phyloP scores from a whole-genome alignment of 1,140 invertebrate genomes.

The Pseudachorutes palmiensis region DNA sequence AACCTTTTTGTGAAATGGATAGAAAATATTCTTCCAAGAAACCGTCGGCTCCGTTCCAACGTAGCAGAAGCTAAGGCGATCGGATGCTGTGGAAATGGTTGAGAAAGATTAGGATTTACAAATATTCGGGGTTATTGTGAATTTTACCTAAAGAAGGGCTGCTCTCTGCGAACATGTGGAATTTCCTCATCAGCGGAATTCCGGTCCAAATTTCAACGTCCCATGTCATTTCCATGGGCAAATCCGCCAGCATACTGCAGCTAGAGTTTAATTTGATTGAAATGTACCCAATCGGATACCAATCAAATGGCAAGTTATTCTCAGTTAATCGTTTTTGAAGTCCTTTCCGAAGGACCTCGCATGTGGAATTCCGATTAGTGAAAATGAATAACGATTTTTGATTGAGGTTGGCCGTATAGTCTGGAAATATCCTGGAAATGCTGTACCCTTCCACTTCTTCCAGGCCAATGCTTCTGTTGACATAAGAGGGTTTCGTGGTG shows the following conservation, averaged over 20 bases:
- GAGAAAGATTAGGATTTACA: neutral
- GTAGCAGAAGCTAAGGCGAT: neutral
- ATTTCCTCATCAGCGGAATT: neutral
- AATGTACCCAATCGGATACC: neutral
- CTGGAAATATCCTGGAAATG: neutral
- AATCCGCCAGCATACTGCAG: neutral
- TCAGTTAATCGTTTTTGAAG: neutral
- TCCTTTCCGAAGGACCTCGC: too few relatives aligned
- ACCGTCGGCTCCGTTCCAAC: neutral
- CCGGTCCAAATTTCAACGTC: neutral
- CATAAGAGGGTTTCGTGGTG: neutral
- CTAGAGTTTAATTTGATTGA: neutral
- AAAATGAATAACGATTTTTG: neutral
- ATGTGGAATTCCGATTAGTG: neutral
- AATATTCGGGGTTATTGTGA: neutral
- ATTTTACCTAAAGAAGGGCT: neutral
- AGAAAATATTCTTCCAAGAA: conserved; percentile 8
- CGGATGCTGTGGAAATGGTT: neutral
- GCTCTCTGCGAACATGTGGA: neutral
- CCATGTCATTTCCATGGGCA: neutral
- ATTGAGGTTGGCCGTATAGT: neutral
- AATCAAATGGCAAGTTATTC: neutral
- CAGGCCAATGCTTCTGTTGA: neutral
- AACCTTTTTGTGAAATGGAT: neutral
- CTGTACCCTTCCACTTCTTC: neutral